Evolutionary conservation across 1,140 invertebrate species (phyloP), one percentile per base, ranked within the genome.

Genomic region (Eriosoma lanigerum): DNA sequence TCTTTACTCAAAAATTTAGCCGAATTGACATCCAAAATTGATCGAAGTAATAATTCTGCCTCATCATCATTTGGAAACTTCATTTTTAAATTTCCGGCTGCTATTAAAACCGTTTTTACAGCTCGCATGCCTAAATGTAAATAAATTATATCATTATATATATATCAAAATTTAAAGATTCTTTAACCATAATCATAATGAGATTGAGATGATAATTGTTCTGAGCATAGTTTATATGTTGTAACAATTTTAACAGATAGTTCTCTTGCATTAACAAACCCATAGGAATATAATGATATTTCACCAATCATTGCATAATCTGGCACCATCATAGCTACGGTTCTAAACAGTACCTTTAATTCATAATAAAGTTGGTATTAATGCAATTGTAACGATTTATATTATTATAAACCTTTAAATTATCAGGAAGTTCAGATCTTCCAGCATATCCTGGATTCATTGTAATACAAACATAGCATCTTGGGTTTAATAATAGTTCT

Each of bases 261-360:
- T 24, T 90, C 89, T 62, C 93, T 89, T 0, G 94, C 94, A 82
- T 92, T 90, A 10, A 90, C 89, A 86, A 97, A 98, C 1, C 96
- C 96, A 82, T 91, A 95, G 0, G 95, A 96, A 83, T 96, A 96
- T 0, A 97, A 87, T 0, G 92, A 94, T 76, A 97, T 96, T 86
- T 97, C 95, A 0, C 91, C 94, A 83, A 97, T 97, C 87, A 96
- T 90, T 0, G 93, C 92, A 85, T 96, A 96, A 85, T 97, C 94
- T 0, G 96, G 95, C 15, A 96, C 94, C 95, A 97, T 96, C 95
- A 97, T 97, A 1, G 95, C 93, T 5, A 98, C 94, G 1, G 95
- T 95, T 46, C 96, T 90, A 85, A 97, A 97, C 2, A 97, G 86
- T 0, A 94, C 93, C 88, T 89, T 82, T 8, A 82, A 91, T 95